A percentile compares a stretch with the other conserved stretches of the same genome.
These are phyloP conservation scores for Onthophagus taurus DNA, from an alignment of 1,140 invertebrate genomes.

Conservation along the genomic window DNA sequence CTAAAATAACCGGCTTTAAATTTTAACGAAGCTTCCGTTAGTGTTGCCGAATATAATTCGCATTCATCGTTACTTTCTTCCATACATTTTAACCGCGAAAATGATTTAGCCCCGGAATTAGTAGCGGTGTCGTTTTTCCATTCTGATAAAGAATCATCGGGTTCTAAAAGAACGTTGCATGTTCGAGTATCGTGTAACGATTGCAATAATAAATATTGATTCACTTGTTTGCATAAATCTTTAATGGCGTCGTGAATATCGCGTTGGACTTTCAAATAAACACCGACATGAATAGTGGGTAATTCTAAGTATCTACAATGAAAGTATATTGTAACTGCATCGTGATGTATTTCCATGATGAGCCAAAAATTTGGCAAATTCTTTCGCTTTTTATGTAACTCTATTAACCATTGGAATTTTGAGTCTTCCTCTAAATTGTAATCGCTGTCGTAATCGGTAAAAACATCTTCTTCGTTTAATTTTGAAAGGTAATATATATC, in stretches of 20 bases:
- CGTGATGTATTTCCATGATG: constrained; percentile 52
- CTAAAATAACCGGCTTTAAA: constrained; percentile 59
- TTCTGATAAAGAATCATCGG: constrained; percentile 40
- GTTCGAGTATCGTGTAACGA: constrained; percentile 60
- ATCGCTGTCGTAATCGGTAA: constrained; percentile 10
- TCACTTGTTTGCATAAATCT: constrained; percentile 56
- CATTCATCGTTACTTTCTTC: constrained; percentile 30
- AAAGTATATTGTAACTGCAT: constrained; percentile 59
- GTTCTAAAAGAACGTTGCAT: constrained; percentile 61
- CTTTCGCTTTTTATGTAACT: constrained; percentile 44
- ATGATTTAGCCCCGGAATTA: constrained; percentile 19
- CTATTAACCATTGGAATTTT: constrained; percentile 48
- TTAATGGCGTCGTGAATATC: constrained; percentile 47
- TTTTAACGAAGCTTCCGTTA: constrained; percentile 42
- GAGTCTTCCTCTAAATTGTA: constrained; percentile 4
- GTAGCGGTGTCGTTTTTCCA: constrained; percentile 20
- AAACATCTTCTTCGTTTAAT: constrained; percentile 18
- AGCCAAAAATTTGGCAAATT: constrained; percentile 69
- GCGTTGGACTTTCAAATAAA: constrained; percentile 46
- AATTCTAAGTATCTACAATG: constrained; percentile 55
- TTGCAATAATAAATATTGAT: constrained; percentile 62
- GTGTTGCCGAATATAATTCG: constrained; percentile 27
- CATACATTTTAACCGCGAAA: constrained; percentile 26
- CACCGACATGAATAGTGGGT: constrained; percentile 41
- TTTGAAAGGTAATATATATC: constrained; percentile 54